Conservation (phyloP, 2,797 vertebrate genomes). For the Rhabdomys pumilio region DNA sequence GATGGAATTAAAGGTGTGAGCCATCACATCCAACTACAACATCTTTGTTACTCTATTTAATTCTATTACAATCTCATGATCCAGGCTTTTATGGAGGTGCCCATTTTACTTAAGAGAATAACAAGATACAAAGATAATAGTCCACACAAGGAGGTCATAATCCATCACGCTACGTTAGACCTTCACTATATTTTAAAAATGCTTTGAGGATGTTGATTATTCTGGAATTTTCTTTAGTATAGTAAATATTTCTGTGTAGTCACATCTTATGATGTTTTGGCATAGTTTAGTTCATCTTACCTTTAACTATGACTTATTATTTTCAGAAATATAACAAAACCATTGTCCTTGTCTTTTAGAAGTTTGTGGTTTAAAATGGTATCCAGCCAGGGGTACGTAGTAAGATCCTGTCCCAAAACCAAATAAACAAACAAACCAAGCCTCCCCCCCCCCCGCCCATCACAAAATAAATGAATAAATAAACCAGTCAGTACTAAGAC, state of each 20-base stretch:
- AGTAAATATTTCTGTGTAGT: neutral
- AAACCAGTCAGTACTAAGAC: constrained; percentile 22
- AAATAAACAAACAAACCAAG: neutral
- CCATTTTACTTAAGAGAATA: constrained; percentile 15
- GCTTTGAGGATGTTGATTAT: neutral
- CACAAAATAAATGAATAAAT: neutral
- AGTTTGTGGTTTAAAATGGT: constrained; percentile 57
- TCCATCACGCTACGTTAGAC: neutral
- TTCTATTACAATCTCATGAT: neutral
- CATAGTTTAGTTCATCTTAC: constrained; percentile 45
- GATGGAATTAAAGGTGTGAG: neutral
- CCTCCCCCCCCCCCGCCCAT: fast-evolving
- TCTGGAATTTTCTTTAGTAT: constrained; percentile 26
- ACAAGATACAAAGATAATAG: neutral
- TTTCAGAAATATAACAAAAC: constrained; percentile 16
- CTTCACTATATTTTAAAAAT: neutral
- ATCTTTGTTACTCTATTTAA: neutral
- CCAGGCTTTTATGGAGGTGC: neutral
- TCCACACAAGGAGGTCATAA: neutral
- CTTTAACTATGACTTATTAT: neutral
- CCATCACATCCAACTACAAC: neutral
- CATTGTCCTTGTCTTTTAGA: neutral
- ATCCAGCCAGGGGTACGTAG: neutral
- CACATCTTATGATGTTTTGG: neutral
- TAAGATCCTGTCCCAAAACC: neutral